Percentiles rank a stretch among this genome's conserved stretches.
phyloP scores from a whole-genome alignment of 2,797 vertebrate genomes.

The Sciaenops ocellatus region DNA sequence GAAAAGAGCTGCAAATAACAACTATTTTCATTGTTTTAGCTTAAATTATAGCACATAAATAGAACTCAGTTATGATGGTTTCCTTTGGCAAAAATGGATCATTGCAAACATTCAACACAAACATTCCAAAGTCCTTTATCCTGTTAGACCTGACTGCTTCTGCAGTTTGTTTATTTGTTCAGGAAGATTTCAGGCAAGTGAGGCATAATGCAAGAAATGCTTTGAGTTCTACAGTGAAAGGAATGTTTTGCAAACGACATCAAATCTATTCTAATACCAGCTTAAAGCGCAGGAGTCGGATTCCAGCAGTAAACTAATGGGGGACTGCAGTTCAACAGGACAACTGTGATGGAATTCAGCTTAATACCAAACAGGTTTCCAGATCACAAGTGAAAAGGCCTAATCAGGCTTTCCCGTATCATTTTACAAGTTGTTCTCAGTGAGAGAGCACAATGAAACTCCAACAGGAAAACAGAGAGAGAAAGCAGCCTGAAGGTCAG shows the following conservation, averaged over 20 bases:
- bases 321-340: not conserved
- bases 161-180: not conserved
- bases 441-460: conserved; percentile 24
- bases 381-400: conserved; percentile 27
- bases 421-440: conserved; percentile 56
- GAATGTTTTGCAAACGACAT: conserved; percentile 20
- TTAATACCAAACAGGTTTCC: conserved; percentile 59
- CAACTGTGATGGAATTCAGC: conserved; percentile 28
- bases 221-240: not conserved
- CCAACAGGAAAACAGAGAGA: conserved; percentile 22
- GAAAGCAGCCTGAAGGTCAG: conserved; percentile 42
- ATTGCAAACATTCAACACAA: not conserved
- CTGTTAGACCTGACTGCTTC: not conserved
- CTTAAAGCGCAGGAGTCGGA: conserved; percentile 40
- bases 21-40: conserved; percentile 1
- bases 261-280: conserved; percentile 24
- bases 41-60: not conserved
- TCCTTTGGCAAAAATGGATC: too few relatives aligned
- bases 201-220: not conserved
- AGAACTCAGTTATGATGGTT: too few relatives aligned
- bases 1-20: not conserved
- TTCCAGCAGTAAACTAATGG: conserved; percentile 36
- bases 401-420: conserved; percentile 40
- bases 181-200: not conserved
- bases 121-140: not conserved